Evolutionary conservation across 2,888 invertebrate species (phyloP), one percentile per base, ranked within the genome.

Genomic region (Tenthredo amoena): DNA sequence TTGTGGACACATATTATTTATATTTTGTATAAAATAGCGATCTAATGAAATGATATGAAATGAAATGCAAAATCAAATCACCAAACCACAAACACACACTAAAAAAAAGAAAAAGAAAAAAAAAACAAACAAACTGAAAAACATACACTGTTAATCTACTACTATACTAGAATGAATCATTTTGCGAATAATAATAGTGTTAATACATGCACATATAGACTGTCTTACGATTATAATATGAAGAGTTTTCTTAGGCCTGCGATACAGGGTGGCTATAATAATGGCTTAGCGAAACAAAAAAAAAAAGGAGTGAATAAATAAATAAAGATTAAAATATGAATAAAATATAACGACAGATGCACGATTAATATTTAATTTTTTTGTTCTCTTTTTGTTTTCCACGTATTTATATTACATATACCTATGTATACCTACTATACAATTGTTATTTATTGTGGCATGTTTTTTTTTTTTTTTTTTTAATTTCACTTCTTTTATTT

Each of bases 211-310:
- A 47, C 4, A 55, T 50, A 50, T 55, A 55, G 55, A 55, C n/a
- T 55, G 55, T 55, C 55, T 55, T n/a, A 55, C n/a, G 50, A 50
- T 18, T 50, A 50, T 50, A 50, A n/a, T 55, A 55, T 55, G 7
- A 40, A 74, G 43, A 43, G 31, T 31, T 26, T 74, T 37, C 37
- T 43, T 21, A 40, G 72, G 72, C 72, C 72, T 74, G 40, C 40
- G 72, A 74, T 74, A 74, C 72, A 74, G 72, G 72, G 72, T 74
- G 37, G 40, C 31, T 37, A 37, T 74, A 74, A 74, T 43, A 37
- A 55, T 40, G n/a, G 37, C 72, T n/a, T 26, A 68, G 18, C 68
- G n/a, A n/a, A n/a, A n/a, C n/a, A n/a, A 31, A 31, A 21, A 68
- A 31, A 31, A 31, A 65, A 26, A 31, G 31, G 31, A 31, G 31